These are phyloP conservation scores for Spinus olivaceus DNA, from an alignment of 2,797 vertebrate species.

Conservation along the genomic window DNA sequence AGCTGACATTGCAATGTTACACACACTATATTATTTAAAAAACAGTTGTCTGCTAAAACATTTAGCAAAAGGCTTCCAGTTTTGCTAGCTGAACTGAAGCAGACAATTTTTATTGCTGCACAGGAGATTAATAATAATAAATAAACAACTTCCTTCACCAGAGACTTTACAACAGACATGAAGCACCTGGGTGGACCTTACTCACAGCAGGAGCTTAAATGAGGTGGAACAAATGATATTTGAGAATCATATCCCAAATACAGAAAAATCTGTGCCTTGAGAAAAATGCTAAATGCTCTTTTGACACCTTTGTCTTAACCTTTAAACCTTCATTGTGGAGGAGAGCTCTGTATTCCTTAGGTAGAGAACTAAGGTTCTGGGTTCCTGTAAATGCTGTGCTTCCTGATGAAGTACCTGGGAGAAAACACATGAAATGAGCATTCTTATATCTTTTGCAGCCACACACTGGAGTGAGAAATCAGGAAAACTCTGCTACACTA, in stretches of 20 bases:
- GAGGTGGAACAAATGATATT: background rate
- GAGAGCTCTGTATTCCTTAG: background rate
- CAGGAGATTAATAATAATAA: background rate
- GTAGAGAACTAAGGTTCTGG: background rate
- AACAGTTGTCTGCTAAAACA: background rate
- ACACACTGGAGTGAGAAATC: background rate
- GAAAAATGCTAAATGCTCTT: background rate
- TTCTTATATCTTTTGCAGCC: background rate
- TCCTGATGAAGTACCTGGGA: background rate
- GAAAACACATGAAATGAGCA: background rate
- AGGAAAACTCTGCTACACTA: background rate
- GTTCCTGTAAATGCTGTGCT: background rate
- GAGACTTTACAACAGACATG: background rate
- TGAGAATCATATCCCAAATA: background rate
- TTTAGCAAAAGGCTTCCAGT: slow-evolving; percentile 3
- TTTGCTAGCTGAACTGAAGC: slow-evolving; percentile 4
- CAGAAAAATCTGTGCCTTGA: background rate
- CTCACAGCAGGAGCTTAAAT: background rate
- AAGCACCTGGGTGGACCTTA: background rate
- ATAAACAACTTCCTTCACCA: fast-evolving
- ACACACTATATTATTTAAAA: background rate
- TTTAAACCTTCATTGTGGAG: background rate
- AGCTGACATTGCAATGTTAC: background rate
- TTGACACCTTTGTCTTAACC: background rate
- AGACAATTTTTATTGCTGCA: background rate